These are phyloP conservation scores for Phanerotoma sp. DNA, from an alignment of 2,888 invertebrate species.

Conservation along the genomic window DNA sequence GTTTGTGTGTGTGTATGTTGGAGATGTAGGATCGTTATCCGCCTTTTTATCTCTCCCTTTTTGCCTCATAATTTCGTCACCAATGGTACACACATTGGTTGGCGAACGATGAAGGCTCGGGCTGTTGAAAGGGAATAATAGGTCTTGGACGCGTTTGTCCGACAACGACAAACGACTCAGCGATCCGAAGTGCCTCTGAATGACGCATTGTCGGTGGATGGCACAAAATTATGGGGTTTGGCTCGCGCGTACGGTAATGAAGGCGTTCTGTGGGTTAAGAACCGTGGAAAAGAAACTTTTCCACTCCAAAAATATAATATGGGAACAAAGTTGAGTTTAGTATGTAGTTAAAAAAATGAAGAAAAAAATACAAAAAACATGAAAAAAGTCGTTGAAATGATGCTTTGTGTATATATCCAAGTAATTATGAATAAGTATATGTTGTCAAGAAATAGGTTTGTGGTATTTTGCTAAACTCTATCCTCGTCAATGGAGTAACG, in stretches of 20 bases:
- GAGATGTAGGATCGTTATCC: conserved; percentile 8
- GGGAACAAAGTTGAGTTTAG: background rate
- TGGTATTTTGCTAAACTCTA: conserved; percentile 1
- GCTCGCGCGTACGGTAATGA: conserved; percentile 15
- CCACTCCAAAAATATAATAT: background rate
- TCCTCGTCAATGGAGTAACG: background rate
- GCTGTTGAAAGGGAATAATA: conserved; percentile 21
- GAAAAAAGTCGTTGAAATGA: conserved; percentile 5
- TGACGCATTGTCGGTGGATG: conserved; percentile 21
- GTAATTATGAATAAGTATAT: conserved; percentile 5
- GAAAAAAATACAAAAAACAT: too few relatives aligned
- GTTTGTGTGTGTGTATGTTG: background rate
- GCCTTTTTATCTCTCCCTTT: conserved; percentile 9
- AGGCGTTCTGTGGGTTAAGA: conserved; percentile 15
- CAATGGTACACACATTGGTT: conserved; percentile 1
- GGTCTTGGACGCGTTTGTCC: background rate
- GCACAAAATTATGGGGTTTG: conserved; percentile 19
- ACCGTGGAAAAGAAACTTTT: conserved; percentile 8
- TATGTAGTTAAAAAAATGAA: too few relatives aligned
- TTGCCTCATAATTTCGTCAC: conserved; percentile 20
- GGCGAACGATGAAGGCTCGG: background rate
- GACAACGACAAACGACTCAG: conserved; percentile 7
- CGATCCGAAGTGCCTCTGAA: conserved; percentile 17
- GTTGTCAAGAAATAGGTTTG: conserved; percentile 3
- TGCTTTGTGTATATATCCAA: conserved; percentile 5